Evolutionary conservation across 2,888 invertebrate genomes (phyloP).

Genomic region (Coecobrya sp.): DNA sequence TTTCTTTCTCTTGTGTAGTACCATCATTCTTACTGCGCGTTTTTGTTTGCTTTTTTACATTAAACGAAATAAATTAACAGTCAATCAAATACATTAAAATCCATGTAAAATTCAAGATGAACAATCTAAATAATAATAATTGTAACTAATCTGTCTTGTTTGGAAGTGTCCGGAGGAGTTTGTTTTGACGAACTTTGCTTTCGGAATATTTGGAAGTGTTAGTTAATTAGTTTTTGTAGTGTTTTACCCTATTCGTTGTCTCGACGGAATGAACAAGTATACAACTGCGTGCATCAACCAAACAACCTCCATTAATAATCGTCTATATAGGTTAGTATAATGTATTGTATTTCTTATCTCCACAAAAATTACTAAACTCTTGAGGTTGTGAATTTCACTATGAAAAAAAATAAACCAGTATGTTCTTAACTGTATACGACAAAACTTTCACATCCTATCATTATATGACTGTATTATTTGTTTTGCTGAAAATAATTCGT

Average conservation of each 20-base stretch:
- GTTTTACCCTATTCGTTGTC: conserved; percentile 60
- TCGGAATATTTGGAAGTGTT: conserved; percentile 38
- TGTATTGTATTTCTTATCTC: not conserved
- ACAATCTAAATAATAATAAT: not conserved
- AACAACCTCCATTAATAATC: not conserved
- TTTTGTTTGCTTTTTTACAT: conserved; percentile 18
- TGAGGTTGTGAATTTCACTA: too few species aligned
- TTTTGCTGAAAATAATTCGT: not conserved
- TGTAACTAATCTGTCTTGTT: not conserved
- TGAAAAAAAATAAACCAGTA: not conserved
- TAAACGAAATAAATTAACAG: not conserved
- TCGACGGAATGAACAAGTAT: conserved; percentile 61
- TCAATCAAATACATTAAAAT: not conserved
- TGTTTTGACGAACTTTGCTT: conserved; percentile 15
- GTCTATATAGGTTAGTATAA: not conserved
- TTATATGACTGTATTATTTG: not conserved
- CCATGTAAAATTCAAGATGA: not conserved
- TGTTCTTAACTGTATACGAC: not conserved
- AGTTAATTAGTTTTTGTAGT: not conserved
- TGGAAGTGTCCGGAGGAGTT: conserved; percentile 25
- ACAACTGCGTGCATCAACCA: conserved; percentile 51
- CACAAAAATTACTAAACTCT: not conserved
- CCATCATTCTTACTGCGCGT: conserved; percentile 46
- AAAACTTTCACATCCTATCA: not conserved
- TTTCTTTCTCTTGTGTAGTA: conserved; percentile 24